phyloP scores from a whole-genome alignment of 64 coral and sea anemone genomes.

The Montipora foliosa region DNA sequence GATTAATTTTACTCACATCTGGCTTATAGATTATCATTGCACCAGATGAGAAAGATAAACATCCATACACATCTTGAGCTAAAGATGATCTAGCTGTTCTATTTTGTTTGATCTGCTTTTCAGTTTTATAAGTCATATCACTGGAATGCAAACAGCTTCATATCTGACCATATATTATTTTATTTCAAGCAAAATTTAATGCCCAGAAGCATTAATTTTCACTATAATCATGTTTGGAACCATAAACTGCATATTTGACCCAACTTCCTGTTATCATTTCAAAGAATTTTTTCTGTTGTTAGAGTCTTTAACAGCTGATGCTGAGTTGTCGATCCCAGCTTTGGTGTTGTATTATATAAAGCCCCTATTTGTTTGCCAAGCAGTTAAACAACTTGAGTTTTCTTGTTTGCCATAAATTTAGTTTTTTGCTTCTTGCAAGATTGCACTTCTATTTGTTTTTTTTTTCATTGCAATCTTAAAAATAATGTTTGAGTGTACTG shows the following conservation, averaged over 20 bases:
- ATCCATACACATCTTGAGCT: neutral
- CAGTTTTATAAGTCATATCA: neutral
- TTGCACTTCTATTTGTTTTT: too few species aligned
- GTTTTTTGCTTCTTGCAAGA: too few species aligned
- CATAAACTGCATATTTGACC: conserved; percentile 15
- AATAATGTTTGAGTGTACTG: too few species aligned
- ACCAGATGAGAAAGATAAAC: conserved; percentile 27
- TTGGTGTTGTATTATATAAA: neutral
- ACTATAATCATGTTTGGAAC: neutral
- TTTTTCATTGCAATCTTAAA: too few species aligned
- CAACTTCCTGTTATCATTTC: conserved; percentile 38
- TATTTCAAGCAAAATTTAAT: neutral
- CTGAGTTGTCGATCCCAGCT: neutral
- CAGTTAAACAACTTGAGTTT: neutral
- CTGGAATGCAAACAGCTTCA: conserved; percentile 1
- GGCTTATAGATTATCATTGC: neutral
- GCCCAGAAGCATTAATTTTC: neutral
- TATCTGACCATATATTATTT: neutral
- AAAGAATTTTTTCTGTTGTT: conserved; percentile 1
- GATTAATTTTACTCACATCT: neutral
- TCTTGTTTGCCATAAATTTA: too few species aligned
- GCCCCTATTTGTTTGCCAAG: neutral
- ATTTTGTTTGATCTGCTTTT: conserved; percentile 32
- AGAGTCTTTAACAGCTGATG: neutral
- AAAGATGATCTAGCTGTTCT: neutral